Evolutionary conservation across 2,113 vertebrate genomes (phyloP), one percentile per base, ranked within the genome.

Genomic region (Oreocharis arfaki): DNA sequence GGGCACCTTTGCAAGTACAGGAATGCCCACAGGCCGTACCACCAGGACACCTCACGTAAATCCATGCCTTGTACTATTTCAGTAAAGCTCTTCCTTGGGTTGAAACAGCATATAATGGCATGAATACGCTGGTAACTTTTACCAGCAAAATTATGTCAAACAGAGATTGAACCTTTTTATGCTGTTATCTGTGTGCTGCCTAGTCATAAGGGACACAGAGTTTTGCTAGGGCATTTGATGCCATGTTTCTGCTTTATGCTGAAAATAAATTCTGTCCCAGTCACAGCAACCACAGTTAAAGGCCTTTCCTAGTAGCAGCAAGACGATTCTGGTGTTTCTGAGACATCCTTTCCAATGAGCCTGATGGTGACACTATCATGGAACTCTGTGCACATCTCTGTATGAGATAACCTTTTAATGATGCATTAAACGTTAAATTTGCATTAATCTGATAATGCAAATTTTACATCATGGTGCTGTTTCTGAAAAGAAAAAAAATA

Each of bases 301-400:
- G 42, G 56, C 26, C 46, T 84, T 87, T 70, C 27, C 49, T 57
- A 69, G 55, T 8, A 59, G 50, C 59, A 81, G 33, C n/a, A 84
- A 49, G 50, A 30, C 57, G 46, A 41, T 81, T 76, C 46, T 63
- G 23, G 32, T 59, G 18, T 75, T 86, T 32, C 32, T 37, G 20
- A 73, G 32, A 16, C 55, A 41, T 64, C 53, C 33, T 84, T 68
- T 87, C 33, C 11, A 33, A 4, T 68, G n/a, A 79, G 19, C 33
- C 65, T 70, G 21, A 21, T 76, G 41, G 20, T 59, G 47, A 21
- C 11, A 7, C 26, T 70, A 50, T 30, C 77, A 44, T 50, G 44
- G 42, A 84, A 20, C 14, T 81, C 33, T 5, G 0, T 42, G 37
- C 42, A 10, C 16, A 22, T 64, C 1, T 0, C 39, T 68, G 6